Conservation (phyloP, 2,888 invertebrate genomes). For the Microplitis manilae region DNA sequence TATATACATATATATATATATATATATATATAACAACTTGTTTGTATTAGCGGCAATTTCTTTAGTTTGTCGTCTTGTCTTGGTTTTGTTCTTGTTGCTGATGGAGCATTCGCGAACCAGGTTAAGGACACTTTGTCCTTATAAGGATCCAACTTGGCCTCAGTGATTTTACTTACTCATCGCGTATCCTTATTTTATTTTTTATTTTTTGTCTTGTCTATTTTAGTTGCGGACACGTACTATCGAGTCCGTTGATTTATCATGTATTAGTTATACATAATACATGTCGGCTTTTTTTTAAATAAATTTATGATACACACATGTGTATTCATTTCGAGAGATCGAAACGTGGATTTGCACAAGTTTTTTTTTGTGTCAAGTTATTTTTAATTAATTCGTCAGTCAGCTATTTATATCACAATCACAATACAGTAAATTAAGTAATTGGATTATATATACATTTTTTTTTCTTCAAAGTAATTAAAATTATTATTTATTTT, state of each 20-base stretch:
- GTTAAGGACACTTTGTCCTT: constrained; percentile 70
- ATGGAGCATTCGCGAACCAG: constrained; percentile 57
- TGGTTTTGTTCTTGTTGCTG: background rate
- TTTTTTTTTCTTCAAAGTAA: background rate
- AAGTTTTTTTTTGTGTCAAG: constrained; percentile 20
- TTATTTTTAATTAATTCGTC: constrained; percentile 26
- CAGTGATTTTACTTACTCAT: constrained; percentile 33
- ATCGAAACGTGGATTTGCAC: constrained; percentile 44
- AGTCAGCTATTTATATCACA: constrained; percentile 16
- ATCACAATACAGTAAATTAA: constrained; percentile 15
- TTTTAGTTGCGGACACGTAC: background rate
- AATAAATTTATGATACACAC: background rate
- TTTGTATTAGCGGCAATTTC: constrained; percentile 31
- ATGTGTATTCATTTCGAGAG: constrained; percentile 35
- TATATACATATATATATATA: background rate
- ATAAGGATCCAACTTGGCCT: constrained; percentile 68
- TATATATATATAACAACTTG: background rate
- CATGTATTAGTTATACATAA: background rate
- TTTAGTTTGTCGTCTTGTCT: background rate
- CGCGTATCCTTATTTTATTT: constrained; percentile 45
- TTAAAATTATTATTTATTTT: background rate
- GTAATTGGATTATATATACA: background rate
- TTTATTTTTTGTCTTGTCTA: constrained; percentile 38
- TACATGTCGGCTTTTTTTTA: background rate
- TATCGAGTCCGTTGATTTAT: background rate